Base-by-base conservation (phyloP, 2,888 invertebrate genomes). In the Allacma fusca region DNA sequence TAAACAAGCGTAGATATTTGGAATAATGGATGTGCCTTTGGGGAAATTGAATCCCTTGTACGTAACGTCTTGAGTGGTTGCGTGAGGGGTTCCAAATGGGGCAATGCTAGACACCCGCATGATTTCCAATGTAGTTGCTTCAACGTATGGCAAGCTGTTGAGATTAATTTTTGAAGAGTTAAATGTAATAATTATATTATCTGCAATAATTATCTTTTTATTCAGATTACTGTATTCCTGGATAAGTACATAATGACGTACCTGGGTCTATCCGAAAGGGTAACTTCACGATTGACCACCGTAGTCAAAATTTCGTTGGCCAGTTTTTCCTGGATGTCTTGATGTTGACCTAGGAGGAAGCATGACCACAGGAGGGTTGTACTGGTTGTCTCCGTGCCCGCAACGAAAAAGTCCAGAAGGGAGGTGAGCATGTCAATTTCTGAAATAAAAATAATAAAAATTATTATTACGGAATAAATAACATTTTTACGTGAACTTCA, bases 341-440 rank as follows among this genome's bases (percentile, higher is more conserved):
- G 59, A n/a, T 29, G 28, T 12, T 16, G 29, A 5, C n/a, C 65
- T 19, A 65, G 23, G 7, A 1, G 79, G 79, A 44, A 81, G 73
- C 13, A 70, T 76, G 57, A 80, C 81, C 59, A 83, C 73, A 23
- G 80, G 76, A 64, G 79, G 81, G 75, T 78, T 50, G 29, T 65
- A 12, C 28, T 28, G 13, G 65, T 65, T 29, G 65, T 65, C 13
- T 65, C 65, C 5, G 65, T 13, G 59, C 59, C 59, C 5, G n/a
- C 59, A 23, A 59, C 23, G 59, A 59, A 59, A n/a, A 59, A 59
- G n/a, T 59, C 59, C n/a, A 19, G 5, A 59, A 59, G 59, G 9
- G 23, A 13, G 19, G 59, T 59, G 19, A 21, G 5, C 7, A 59
- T 13, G 23, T 59, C 59, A 21, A 59, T 23, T 7, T 59, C 59